Evolutionary conservation across 2,113 vertebrate genomes (phyloP).

Genomic region (Erinaceus europaeus): DNA sequence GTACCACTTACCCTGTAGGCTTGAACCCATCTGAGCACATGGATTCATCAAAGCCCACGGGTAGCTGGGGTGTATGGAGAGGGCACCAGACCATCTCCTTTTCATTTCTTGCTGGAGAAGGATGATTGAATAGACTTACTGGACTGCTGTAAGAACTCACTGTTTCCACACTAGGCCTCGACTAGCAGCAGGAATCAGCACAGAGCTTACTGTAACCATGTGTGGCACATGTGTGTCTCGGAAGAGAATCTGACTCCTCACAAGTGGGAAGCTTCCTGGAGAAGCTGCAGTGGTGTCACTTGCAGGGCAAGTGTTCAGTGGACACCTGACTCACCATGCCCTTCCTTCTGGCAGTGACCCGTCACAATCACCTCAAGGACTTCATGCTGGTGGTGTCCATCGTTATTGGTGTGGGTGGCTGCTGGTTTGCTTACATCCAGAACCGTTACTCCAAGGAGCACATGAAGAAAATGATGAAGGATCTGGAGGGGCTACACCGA

Average conservation of each 20-base stretch:
- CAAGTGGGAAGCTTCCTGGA: not conserved
- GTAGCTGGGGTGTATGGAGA: not conserved
- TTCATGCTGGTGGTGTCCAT: slow-evolving; percentile 99
- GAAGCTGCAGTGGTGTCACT: not conserved
- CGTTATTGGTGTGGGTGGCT: slow-evolving; percentile 97
- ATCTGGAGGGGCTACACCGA: slow-evolving; percentile 96
- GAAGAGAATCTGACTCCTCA: not conserved
- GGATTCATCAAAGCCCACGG: not conserved
- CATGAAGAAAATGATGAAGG: slow-evolving; percentile 99
- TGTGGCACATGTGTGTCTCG: not conserved
- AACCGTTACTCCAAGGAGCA: slow-evolving; percentile 98
- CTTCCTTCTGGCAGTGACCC: slow-evolving; percentile 86
- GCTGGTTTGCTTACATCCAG: slow-evolving; percentile 99
- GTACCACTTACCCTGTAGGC: not conserved
- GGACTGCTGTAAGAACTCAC: not conserved
- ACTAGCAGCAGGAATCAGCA: not conserved
- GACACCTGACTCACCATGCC: not conserved
- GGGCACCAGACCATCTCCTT: not conserved
- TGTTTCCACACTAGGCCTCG: not conserved
- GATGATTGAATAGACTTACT: not conserved
- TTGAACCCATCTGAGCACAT: not conserved
- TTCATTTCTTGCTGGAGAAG: not conserved
- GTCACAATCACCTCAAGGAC: slow-evolving; percentile 97
- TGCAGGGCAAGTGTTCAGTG: not conserved
- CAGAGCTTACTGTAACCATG: not conserved